A percentile compares a stretch with the other conserved stretches of the same genome.
These are phyloP conservation scores for Pipistrellus nathusii DNA, from an alignment of 2,797 vertebrate species.

Conservation along the genomic window DNA sequence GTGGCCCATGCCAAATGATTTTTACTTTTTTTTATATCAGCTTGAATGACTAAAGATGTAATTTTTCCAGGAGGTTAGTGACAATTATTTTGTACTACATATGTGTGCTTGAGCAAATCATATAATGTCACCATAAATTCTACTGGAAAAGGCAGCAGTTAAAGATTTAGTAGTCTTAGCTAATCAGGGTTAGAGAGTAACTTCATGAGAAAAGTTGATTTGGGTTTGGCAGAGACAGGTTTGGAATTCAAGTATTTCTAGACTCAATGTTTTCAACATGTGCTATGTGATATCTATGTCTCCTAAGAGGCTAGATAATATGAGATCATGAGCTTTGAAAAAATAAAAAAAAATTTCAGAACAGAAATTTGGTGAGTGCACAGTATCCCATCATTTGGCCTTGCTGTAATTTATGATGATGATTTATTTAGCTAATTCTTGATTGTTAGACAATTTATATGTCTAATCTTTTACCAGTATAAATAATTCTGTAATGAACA, in stretches of 20 bases:
- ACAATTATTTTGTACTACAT: conserved; percentile 14
- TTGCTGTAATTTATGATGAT: background rate
- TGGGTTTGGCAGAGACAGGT: conserved; percentile 45
- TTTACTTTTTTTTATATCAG: conserved; percentile 35
- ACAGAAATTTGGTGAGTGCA: conserved; percentile 36
- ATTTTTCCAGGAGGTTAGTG: conserved; percentile 22
- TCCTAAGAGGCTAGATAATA: conserved; percentile 36
- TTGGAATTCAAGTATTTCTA: conserved; percentile 60
- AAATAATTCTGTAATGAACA: conserved; percentile 54
- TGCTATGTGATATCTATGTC: background rate
- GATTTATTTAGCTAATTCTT: conserved; percentile 37
- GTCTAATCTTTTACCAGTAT: conserved; percentile 14
- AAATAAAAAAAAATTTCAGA: background rate
- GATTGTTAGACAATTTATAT: background rate
- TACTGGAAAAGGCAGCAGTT: background rate
- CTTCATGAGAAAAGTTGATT: conserved; percentile 54
- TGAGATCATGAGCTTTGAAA: conserved; percentile 44
- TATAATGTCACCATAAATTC: background rate
- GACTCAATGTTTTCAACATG: conserved; percentile 19
- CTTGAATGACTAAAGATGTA: conserved; percentile 11
- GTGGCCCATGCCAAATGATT: background rate
- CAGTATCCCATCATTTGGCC: background rate
- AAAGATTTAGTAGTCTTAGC: conserved; percentile 53
- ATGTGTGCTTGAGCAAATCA: conserved; percentile 4
- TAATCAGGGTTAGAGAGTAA: conserved; percentile 54